Base-by-base conservation (phyloP, 2,888 invertebrate species). In the Conus canariensis region DNA sequence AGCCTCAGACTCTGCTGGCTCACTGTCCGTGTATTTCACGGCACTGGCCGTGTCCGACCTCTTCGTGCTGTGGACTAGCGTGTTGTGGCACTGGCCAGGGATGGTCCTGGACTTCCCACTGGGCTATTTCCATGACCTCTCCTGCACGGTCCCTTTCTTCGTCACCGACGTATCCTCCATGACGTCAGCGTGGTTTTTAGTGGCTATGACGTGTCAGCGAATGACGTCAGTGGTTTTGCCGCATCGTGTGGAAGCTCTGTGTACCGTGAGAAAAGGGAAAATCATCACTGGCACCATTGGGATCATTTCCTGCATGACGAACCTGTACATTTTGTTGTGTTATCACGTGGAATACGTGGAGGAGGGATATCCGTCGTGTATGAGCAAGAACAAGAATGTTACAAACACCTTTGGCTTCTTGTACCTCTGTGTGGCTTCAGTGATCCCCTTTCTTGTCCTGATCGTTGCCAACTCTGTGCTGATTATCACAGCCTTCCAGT, bases 161-260 rank as follows among this genome's bases (percentile, higher is more conserved):
- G 22, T 86, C 58, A 12, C 14, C 25, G 8, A 77, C 77, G 30
- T 77, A 8, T 25, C 30, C 30, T 25, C 77, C 30, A 25, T 77
- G 77, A 77, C 30, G 82, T 82, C 82, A 58, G 82, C 82, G 19
- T 82, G 82, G 82, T 58, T 82, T 22, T 25, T 82, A 19, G 82
- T 82, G 58, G 58, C 82, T 2, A 82, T 82, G 56, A 82, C 82
- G 82, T 82, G 16, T 82, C 82, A 82, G 58, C 12, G 82, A 10
- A 19, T 82, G 82, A 82, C 82, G 58, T 82, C 82, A 82, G 58
- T 82, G 0, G 16, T 82, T 3, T 3, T 82, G 7, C 82, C 82
- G 19, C 82, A 82, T 56, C 82, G 82, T 19, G 82, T 82, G 5
- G 82, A 25, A 58, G 6, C 58, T 56, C 25, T 82, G 19, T 82